A percentile compares a stretch with the other conserved stretches of the same genome.
phyloP scores from a whole-genome alignment of 2,888 invertebrate species.

The Pristionchus japonicus region DNA sequence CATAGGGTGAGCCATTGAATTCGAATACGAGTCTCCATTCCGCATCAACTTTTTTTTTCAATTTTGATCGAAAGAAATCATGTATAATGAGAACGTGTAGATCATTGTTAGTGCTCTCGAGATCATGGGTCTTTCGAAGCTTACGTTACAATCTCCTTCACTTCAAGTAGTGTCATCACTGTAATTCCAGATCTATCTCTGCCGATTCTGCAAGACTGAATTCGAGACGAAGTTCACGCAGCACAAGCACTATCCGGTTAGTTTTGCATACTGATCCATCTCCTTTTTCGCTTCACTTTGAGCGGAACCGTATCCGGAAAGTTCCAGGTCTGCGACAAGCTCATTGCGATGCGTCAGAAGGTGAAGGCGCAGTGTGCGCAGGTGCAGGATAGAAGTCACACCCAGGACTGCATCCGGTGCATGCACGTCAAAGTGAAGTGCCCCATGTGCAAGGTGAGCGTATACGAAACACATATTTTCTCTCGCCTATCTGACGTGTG shows the following conservation, averaged over 20 bases:
- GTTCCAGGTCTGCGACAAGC: neutral
- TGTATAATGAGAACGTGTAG: no score
- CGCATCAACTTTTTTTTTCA: no score
- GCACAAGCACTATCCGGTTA: neutral
- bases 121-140: no score
- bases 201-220: neutral
- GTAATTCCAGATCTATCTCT: neutral
- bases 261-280: neutral
- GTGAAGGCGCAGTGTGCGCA: neutral
- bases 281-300: neutral
- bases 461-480: neutral
- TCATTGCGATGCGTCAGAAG: neutral
- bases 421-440: neutral
- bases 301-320: neutral
- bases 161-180: no score
- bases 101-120: no score
- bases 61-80: no score
- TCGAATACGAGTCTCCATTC: no score
- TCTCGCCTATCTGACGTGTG: no score
- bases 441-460: slow-evolving; percentile 1
- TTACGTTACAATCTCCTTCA: no score
- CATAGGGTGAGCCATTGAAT: neutral
- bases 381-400: neutral
- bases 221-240: neutral
- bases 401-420: neutral